phyloP scores from a whole-genome alignment of 2,797 vertebrate species.

The Eulemur albifrons region DNA sequence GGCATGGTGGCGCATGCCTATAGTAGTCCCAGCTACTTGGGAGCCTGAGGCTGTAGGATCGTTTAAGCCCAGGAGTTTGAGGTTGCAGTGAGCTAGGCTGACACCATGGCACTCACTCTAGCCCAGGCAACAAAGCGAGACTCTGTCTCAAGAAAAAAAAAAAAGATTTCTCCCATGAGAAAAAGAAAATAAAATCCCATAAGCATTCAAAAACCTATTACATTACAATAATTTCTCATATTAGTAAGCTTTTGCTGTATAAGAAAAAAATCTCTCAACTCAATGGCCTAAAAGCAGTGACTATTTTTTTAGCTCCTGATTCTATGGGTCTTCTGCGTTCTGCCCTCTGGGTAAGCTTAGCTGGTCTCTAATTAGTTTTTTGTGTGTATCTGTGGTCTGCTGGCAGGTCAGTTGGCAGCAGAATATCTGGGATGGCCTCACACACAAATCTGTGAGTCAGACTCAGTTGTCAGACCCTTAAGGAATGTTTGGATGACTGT shows the following conservation, averaged over 20 bases:
- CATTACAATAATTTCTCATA: neutral
- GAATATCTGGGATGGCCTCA: neutral
- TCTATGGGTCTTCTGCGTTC: neutral
- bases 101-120: too few species aligned
- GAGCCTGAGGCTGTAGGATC: too few species aligned
- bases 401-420: neutral
- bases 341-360: neutral
- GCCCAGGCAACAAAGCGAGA: too few species aligned
- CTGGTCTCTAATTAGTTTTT: neutral
- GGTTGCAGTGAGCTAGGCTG: too few species aligned
- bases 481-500: neutral
- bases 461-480: neutral
- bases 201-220: neutral
- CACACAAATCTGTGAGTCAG: neutral
- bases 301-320: neutral
- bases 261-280: neutral
- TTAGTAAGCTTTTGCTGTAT: neutral
- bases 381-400: too few species aligned
- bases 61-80: too few species aligned
- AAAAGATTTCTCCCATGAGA: neutral
- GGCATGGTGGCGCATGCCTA: too few species aligned
- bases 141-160: too few species aligned
- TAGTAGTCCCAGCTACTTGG: too few species aligned
- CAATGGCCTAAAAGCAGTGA: neutral
- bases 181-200: neutral